Conservation (phyloP, 2,113 vertebrate genomes). For the Nerophis lumbriciformis region DNA sequence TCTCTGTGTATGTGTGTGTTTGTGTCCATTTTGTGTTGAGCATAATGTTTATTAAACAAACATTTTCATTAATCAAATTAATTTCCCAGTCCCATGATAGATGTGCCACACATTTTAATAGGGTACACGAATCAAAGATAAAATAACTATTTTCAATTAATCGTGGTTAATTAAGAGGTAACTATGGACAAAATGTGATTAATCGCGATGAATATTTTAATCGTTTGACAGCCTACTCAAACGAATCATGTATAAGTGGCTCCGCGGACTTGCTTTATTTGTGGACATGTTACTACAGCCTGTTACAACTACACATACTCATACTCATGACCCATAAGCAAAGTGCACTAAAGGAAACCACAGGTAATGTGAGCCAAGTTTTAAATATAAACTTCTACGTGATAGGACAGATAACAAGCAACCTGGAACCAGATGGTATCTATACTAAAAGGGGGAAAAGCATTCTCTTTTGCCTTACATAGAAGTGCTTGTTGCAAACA, state of each 20-base stretch:
- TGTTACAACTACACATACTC: slow-evolving; percentile 37
- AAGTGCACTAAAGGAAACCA: slow-evolving; percentile 62
- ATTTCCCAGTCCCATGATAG: too few species aligned
- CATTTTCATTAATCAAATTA: too few species aligned
- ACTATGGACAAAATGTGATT: too few species aligned
- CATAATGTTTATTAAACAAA: too few species aligned
- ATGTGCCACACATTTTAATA: too few species aligned
- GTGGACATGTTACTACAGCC: slow-evolving; percentile 28
- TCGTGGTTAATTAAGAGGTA: too few species aligned
- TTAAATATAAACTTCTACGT: slow-evolving; percentile 62
- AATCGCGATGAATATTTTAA: too few species aligned
- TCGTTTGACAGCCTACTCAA: background rate
- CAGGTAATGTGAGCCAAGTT: slow-evolving; percentile 59
- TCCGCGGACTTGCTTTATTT: slow-evolving; percentile 42
- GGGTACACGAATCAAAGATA: too few species aligned
- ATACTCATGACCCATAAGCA: slow-evolving; percentile 43
- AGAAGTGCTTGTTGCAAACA: slow-evolving; percentile 37
- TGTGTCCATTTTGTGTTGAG: too few species aligned
- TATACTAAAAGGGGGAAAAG: slow-evolving; percentile 24
- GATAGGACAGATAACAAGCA: slow-evolving; percentile 48
- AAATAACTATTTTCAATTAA: too few species aligned
- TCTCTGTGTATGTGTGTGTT: too few species aligned
- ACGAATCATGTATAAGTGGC: slow-evolving; percentile 46
- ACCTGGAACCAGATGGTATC: slow-evolving; percentile 54
- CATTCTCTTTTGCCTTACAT: slow-evolving; percentile 27